Evolutionary conservation across 2,888 invertebrate species (phyloP), one percentile per base, ranked within the genome.

Genomic region (Heliconius erato): DNA sequence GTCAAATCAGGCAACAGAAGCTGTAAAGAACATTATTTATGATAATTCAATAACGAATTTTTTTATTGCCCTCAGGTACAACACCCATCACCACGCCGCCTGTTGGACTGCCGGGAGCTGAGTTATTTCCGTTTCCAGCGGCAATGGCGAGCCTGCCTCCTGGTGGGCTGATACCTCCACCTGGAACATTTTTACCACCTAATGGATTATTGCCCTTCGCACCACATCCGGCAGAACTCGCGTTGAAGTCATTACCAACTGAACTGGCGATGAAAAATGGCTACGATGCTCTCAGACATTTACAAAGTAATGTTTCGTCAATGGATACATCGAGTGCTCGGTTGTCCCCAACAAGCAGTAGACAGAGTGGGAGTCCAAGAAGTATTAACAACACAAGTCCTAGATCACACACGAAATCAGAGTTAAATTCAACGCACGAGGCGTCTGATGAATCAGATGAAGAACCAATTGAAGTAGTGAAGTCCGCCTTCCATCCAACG

Each of bases 381-480:
- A 94, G 95, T 86, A 89, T 93, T 79, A 87, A 89, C 3, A 94
- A 94, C 79, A 93, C 91, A 6, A 93, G 95, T 87, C 96, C 96
- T 3, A 92, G 96, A 88, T 96, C 94, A 16, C 96, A 96, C 91
- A 92, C 96, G 0, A 97, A 97, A 84, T 96, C 96, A 0, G 97
- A 97, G 90, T 96, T 96, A 28, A 97, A 97, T 89, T 97, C 97
- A 19, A 96, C 97, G 16, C 96, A 97, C 84, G 97, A 97, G 65
- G 96, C 96, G 84, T 96, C 97, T 7, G 97, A 97, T 83, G 96
- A 96, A 84, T 97, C 97, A 0, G 97, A 97, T 74, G 97, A 97
- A 83, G 97, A 97, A 88, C 97, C 97, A 82, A 97, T 97, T 87
- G 98, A 97, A 89, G 98, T 98, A 40, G 98, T 98, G 0, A 97